Percentiles rank a stretch among this genome's conserved stretches.
Evolutionary conservation across 2,113 vertebrate species (phyloP).

Genomic region (Cephalophus harveyi): DNA sequence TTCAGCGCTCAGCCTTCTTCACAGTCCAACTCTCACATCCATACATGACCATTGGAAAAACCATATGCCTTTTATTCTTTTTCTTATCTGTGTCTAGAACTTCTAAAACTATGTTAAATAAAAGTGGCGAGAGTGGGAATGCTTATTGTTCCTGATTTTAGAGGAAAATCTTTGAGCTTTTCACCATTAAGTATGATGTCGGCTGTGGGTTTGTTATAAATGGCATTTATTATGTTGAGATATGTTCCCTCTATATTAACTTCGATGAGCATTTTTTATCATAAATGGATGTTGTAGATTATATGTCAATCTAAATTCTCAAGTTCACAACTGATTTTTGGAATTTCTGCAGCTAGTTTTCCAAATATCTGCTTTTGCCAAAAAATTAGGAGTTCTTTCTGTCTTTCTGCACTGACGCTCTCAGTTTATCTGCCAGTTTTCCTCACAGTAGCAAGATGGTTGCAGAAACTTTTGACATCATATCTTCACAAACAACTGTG

Average conservation of each 20-base stretch:
- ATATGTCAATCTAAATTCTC: not conserved
- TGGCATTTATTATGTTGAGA: not conserved
- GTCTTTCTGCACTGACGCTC: not conserved
- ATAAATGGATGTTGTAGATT: not conserved
- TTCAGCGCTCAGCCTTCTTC: no score
- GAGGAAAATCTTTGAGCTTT: not conserved
- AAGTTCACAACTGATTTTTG: not conserved
- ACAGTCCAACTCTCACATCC: no score
- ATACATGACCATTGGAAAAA: no score
- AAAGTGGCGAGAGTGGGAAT: not conserved
- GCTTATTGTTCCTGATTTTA: not conserved
- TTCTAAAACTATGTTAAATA: not conserved
- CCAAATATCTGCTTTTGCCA: not conserved
- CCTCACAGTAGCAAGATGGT: not conserved
- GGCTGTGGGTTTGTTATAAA: not conserved
- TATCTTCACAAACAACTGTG: not conserved
- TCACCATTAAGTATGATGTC: not conserved
- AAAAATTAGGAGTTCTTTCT: not conserved
- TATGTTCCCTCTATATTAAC: not conserved
- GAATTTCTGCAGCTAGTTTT: not conserved
- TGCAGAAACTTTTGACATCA: not conserved
- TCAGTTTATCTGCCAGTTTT: not conserved
- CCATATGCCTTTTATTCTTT: not conserved
- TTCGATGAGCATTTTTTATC: not conserved
- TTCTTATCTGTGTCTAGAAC: not conserved